Conservation (phyloP, 2,888 invertebrate genomes). For the Tigriopus californicus region DNA sequence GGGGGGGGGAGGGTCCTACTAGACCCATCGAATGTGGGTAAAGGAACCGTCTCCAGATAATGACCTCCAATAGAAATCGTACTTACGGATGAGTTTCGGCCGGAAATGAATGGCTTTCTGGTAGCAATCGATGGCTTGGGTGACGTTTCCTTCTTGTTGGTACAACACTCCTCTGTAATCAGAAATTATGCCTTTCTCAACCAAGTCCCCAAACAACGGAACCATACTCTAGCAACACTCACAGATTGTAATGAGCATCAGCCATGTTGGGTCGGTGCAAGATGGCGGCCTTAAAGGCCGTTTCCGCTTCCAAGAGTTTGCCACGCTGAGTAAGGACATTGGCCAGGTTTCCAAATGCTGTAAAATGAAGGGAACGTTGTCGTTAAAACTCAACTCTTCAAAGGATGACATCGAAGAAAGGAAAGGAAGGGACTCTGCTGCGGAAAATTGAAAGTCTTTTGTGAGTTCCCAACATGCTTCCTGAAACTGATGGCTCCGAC, state of each 20-base stretch:
- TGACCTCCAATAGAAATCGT: not conserved
- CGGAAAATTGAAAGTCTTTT: too few relatives aligned
- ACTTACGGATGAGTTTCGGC: slow-evolving; percentile 82
- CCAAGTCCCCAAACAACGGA: too few relatives aligned
- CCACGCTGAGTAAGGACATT: slow-evolving; percentile 82
- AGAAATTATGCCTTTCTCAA: slow-evolving; percentile 21
- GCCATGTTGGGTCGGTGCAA: slow-evolving; percentile 89
- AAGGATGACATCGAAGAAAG: too few relatives aligned
- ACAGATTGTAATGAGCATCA: slow-evolving; percentile 97
- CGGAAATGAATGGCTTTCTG: slow-evolving; percentile 76
- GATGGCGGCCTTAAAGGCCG: slow-evolving; percentile 74
- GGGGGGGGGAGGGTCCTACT: too few relatives aligned
- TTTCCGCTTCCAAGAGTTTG: slow-evolving; percentile 66
- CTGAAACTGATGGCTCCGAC: too few relatives aligned
- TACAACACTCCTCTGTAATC: slow-evolving; percentile 71
- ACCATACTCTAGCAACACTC: slow-evolving; percentile 36
- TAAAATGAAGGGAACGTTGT: not conserved
- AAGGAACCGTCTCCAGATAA: slow-evolving; percentile 2
- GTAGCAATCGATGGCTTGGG: slow-evolving; percentile 75
- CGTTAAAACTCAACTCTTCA: too few relatives aligned
- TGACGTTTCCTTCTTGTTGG: slow-evolving; percentile 67
- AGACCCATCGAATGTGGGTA: not conserved
- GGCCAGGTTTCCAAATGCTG: slow-evolving; percentile 91
- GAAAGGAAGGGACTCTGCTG: too few relatives aligned
- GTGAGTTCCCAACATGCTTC: too few relatives aligned